These are phyloP conservation scores for Mesocricetus auratus DNA, from an alignment of 2,113 vertebrate genomes.

Conservation along the genomic window DNA sequence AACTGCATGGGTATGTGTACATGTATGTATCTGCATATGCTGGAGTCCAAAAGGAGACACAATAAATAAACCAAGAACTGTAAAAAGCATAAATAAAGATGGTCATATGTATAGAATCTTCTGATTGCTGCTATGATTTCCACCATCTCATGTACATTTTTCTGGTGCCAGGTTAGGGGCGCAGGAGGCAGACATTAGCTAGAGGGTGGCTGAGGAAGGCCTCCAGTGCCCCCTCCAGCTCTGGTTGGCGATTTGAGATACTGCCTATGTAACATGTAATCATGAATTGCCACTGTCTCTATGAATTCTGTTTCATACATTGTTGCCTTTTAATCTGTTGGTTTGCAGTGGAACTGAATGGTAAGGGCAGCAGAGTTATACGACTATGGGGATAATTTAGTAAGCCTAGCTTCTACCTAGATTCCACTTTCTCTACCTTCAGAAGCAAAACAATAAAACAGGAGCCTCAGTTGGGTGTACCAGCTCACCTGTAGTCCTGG, in stretches of 20 bases:
- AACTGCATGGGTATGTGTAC: too few relatives aligned
- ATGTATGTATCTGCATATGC: neutral
- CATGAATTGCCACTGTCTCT: neutral
- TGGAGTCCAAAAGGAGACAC: too few relatives aligned
- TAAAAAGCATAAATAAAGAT: neutral
- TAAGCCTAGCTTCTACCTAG: neutral
- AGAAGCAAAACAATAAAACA: neutral
- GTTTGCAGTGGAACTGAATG: neutral
- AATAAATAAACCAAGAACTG: too few relatives aligned
- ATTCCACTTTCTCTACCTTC: neutral
- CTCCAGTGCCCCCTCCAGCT: rapidly evolving
- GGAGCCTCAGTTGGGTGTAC: neutral
- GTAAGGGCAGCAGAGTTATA: neutral
- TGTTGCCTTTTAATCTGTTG: neutral
- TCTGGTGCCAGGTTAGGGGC: neutral
- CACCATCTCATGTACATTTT: neutral
- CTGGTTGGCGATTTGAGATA: neutral
- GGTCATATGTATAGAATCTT: neutral
- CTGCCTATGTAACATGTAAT: neutral
- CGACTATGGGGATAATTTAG: neutral
- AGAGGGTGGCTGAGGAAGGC: neutral
- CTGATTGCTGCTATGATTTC: neutral
- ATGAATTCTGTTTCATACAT: neutral
- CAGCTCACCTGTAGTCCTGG: neutral
- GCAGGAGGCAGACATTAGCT: too few relatives aligned